A percentile compares a stretch with the other conserved stretches of the same genome.
Conservation (phyloP, 2,797 vertebrate species). For the Forpus xanthops region DNA sequence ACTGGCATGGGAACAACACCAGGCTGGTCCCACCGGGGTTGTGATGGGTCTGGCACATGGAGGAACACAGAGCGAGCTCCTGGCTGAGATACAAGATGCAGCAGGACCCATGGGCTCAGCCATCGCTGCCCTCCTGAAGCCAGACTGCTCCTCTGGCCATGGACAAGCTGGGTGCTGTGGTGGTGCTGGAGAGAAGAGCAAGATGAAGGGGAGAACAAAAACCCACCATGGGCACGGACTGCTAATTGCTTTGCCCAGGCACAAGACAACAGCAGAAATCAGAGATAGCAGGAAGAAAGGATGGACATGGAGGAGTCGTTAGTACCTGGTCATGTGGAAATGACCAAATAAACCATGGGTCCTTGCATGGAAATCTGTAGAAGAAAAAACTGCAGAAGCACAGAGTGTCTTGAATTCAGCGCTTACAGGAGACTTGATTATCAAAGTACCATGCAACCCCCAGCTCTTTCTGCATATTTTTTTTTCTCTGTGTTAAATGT, state of each 20-base stretch:
- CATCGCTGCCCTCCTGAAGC: not conserved
- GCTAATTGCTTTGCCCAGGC: not conserved
- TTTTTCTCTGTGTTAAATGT: not conserved
- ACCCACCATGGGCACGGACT: not conserved
- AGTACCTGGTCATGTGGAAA: not conserved
- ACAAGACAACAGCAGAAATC: not conserved
- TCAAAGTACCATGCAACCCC: not conserved
- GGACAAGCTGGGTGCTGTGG: not conserved
- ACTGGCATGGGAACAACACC: not conserved
- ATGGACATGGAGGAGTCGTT: not conserved
- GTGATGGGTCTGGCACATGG: not conserved
- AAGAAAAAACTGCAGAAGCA: conserved; percentile 25
- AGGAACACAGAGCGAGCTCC: not conserved
- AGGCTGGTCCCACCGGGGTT: fast-evolving
- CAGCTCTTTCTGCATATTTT: not conserved
- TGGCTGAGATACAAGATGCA: fast-evolving
- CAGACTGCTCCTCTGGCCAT: not conserved
- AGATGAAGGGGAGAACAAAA: not conserved
- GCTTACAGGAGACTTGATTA: not conserved
- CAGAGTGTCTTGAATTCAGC: not conserved
- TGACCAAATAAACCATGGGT: not conserved
- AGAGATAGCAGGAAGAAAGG: not conserved
- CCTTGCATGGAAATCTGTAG: not conserved
- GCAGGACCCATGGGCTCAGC: not conserved
- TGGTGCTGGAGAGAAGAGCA: not conserved